Percentiles rank a stretch among this genome's conserved stretches.
Conservation (phyloP, 2,113 vertebrate species). For the Ochotona princeps region DNA sequence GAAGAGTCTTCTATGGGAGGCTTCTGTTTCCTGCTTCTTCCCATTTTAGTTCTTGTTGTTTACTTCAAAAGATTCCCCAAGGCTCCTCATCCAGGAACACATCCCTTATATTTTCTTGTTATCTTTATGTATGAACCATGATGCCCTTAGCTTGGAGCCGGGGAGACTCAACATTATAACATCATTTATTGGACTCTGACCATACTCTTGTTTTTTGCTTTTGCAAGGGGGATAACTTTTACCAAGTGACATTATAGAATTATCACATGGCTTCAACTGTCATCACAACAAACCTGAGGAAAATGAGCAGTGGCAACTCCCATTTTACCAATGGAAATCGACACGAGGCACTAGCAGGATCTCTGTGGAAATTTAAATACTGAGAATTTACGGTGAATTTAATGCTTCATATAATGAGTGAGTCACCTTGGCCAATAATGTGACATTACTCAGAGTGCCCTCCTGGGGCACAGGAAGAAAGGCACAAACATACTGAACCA, state of each 20-base stretch:
- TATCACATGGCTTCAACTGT: conserved; percentile 1
- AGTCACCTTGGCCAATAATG: background rate
- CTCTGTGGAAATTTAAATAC: conserved; percentile 34
- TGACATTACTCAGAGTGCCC: background rate
- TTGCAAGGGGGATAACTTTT: background rate
- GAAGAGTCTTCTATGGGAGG: background rate
- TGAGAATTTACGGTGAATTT: conserved; percentile 10
- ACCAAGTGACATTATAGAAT: background rate
- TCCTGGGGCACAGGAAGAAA: background rate
- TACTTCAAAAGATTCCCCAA: conserved; percentile 40
- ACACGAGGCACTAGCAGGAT: background rate
- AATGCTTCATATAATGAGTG: background rate
- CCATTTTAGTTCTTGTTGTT: conserved; percentile 8
- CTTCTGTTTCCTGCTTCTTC: conserved; percentile 40
- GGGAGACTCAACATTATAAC: conserved; percentile 6
- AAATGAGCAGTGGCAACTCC: background rate
- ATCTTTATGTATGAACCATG: background rate
- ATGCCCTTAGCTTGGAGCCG: background rate
- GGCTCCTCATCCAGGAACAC: background rate
- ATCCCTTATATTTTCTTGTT: background rate
- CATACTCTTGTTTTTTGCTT: background rate
- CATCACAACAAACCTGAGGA: conserved; percentile 14
- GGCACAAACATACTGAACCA: too few species aligned
- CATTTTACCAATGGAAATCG: background rate
- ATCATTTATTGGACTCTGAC: conserved; percentile 4